phyloP scores from a whole-genome alignment of 2,113 vertebrate genomes.

The Eptesicus fuscus region DNA sequence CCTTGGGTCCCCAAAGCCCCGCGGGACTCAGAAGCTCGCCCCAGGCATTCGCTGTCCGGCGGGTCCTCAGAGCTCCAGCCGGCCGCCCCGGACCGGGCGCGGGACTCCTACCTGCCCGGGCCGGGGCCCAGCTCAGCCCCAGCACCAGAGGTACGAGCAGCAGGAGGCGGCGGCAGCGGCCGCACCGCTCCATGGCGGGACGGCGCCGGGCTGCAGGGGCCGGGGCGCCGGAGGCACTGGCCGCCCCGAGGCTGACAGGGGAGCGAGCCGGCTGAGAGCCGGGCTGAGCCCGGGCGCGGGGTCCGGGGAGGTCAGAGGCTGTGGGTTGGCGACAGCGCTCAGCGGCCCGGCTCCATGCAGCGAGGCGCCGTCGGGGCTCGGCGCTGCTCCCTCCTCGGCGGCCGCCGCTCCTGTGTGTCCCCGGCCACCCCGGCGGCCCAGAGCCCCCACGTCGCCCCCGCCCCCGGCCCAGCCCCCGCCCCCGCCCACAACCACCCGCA shows the following conservation, averaged over 20 bases:
- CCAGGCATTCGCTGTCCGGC: neutral
- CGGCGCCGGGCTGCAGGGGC: neutral
- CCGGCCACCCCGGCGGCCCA: constrained; percentile 53
- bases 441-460: constrained; percentile 55
- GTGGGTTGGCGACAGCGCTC: neutral
- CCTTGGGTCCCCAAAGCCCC: neutral
- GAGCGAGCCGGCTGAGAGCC: neutral
- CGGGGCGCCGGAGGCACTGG: neutral
- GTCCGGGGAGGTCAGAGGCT: neutral
- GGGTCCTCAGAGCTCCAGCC: neutral
- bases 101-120: constrained; percentile 63
- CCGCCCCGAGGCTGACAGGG: neutral
- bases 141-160: constrained; percentile 63
- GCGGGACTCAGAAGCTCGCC: neutral
- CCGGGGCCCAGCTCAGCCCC: constrained; percentile 42
- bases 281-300: neutral
- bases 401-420: constrained; percentile 60
- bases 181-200: constrained; percentile 61
- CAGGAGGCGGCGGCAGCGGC: constrained; percentile 54
- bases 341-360: constrained; percentile 27
- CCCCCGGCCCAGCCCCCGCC: constrained; percentile 42
- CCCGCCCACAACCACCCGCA: constrained; percentile 57
- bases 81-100: neutral
- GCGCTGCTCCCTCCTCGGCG: constrained; percentile 48
- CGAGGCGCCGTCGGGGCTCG: constrained; percentile 20